phyloP scores from a whole-genome alignment of 1,140 invertebrate genomes.

The Atta cephalotes region DNA sequence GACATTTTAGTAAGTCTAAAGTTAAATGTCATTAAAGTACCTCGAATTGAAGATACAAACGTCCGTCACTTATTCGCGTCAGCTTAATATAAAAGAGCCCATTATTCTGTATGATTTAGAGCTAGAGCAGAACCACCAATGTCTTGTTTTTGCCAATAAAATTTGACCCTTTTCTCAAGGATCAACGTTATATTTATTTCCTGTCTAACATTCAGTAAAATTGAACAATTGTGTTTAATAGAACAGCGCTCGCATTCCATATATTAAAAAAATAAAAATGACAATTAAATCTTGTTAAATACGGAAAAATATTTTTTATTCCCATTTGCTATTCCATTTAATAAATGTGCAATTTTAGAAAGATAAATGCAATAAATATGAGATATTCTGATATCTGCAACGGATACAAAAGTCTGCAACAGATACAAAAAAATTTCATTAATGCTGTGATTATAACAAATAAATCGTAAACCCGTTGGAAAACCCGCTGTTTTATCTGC shows the following conservation, averaged over 20 bases:
- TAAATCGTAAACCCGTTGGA: neutral
- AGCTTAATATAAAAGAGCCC: slow-evolving; percentile 6
- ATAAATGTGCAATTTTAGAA: neutral
- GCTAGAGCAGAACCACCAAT: neutral
- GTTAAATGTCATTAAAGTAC: neutral
- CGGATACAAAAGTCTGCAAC: neutral
- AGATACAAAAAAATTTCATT: neutral
- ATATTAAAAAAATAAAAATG: neutral
- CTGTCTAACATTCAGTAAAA: neutral
- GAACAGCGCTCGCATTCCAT: neutral
- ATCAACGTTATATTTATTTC: neutral
- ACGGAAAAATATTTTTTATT: neutral
- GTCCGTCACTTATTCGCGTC: neutral
- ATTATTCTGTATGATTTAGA: slow-evolving; percentile 19
- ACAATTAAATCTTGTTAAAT: neutral
- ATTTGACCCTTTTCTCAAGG: slow-evolving; percentile 15
- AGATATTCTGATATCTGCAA: neutral
- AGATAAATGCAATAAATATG: neutral
- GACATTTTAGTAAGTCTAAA: slow-evolving; percentile 6
- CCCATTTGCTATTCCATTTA: neutral
- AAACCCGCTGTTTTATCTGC: neutral
- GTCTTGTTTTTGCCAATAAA: neutral
- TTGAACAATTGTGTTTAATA: neutral
- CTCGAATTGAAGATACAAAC: neutral
- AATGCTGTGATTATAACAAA: neutral